A percentile compares a stretch with the other conserved stretches of the same genome.
phyloP scores from a whole-genome alignment of 2,888 invertebrate species.

The Lissocephala sabroskyi region DNA sequence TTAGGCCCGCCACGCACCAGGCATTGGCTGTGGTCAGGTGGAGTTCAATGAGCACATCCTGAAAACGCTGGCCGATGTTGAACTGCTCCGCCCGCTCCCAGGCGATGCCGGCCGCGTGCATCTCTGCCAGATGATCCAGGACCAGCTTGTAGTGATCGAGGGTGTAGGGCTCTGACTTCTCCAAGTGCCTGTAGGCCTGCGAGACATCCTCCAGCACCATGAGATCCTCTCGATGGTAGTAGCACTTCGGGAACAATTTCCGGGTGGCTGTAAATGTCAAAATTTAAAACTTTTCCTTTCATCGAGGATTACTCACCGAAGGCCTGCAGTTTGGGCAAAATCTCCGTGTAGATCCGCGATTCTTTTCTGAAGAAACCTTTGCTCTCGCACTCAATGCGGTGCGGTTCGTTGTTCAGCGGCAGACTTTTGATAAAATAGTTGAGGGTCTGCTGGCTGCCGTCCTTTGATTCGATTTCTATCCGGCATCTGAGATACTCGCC shows the following conservation, averaged over 20 bases:
- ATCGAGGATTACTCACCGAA: constrained; percentile 39
- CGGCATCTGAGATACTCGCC: constrained; percentile 65
- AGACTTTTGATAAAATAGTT: constrained; percentile 63
- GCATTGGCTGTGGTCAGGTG: constrained; percentile 43
- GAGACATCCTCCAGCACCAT: constrained; percentile 63
- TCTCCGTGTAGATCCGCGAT: constrained; percentile 41
- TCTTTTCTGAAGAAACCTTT: constrained; percentile 65
- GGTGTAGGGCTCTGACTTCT: constrained; percentile 25
- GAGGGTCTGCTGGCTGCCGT: constrained; percentile 7
- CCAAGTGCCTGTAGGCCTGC: constrained; percentile 37
- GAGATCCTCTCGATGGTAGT: constrained; percentile 50
- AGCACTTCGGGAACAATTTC: constrained; percentile 52
- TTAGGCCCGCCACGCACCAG: constrained; percentile 56
- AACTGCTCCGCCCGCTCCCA: constrained; percentile 52
- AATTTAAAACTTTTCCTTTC: neutral
- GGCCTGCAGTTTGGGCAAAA: constrained; percentile 57
- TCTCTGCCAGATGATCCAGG: constrained; percentile 45
- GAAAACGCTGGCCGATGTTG: constrained; percentile 45
- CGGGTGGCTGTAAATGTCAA: constrained; percentile 29
- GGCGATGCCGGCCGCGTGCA: constrained; percentile 62
- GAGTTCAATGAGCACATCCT: constrained; percentile 41
- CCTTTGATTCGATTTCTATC: constrained; percentile 14
- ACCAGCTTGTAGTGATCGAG: constrained; percentile 44
- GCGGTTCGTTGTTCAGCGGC: constrained; percentile 51
- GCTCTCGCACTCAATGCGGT: constrained; percentile 52